Evolutionary conservation across 2,113 vertebrate species (phyloP).

Genomic region (Tupaia tana): DNA sequence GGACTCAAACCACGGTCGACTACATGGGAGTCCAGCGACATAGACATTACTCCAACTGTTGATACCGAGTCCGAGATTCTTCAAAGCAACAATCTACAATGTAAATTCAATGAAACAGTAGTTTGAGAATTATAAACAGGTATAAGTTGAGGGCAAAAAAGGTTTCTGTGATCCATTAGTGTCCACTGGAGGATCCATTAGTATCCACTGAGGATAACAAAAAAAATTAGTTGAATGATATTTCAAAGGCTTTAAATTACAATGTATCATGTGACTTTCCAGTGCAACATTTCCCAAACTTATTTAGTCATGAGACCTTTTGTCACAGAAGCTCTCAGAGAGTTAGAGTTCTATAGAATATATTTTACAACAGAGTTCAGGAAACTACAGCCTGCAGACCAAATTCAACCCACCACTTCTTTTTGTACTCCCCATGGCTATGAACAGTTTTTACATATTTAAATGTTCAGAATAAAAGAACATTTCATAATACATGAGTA

Average conservation of each 20-base stretch:
- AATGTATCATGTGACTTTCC: not conserved
- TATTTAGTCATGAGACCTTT: not conserved
- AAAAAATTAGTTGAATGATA: not conserved
- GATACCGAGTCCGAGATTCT: not conserved
- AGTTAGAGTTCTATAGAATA: not conserved
- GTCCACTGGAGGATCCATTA: too few relatives aligned
- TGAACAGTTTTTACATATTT: not conserved
- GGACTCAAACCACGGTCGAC: too few relatives aligned
- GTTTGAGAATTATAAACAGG: not conserved
- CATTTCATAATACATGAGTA: not conserved
- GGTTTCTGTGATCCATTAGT: not conserved
- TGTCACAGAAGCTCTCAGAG: not conserved
- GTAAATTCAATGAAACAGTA: not conserved
- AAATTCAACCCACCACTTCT: not conserved
- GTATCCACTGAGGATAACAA: not conserved
- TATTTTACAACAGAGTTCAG: not conserved
- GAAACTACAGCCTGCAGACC: not conserved
- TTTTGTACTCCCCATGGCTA: not conserved
- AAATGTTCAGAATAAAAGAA: not conserved
- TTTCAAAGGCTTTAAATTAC: not conserved
- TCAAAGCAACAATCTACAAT: not conserved
- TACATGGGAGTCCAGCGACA: too few relatives aligned
- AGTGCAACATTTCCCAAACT: not conserved
- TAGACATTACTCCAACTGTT: too few relatives aligned
- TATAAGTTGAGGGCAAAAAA: not conserved